A percentile compares a stretch with the other conserved stretches of the same genome.
Evolutionary conservation across 2,113 vertebrate genomes (phyloP).

Genomic region (Syngnathus scovelli): DNA sequence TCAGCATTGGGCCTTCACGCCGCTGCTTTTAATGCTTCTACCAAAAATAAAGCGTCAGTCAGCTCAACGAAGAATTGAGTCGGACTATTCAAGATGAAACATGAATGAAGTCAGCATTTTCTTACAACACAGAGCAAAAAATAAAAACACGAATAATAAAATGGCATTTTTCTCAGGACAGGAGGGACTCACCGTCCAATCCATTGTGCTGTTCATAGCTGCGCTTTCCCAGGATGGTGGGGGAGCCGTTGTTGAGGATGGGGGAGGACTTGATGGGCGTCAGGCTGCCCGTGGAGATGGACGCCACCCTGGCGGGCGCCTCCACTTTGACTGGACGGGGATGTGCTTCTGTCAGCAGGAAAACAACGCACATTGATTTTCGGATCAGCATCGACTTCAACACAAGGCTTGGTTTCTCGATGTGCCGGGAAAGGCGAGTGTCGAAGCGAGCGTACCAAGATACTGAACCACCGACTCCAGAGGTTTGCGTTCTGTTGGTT

Average conservation of each 20-base stretch:
- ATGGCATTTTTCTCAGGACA: no score
- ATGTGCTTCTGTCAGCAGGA: constrained; percentile 78
- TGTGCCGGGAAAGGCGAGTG: no score
- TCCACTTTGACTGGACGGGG: constrained; percentile 83
- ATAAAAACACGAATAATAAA: no score
- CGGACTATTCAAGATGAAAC: no score
- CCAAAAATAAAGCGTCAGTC: no score
- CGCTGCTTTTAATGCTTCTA: background rate
- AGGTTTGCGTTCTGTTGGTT: constrained; percentile 85
- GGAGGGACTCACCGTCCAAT: constrained; percentile 81
- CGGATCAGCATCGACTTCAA: no score
- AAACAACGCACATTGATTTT: background rate
- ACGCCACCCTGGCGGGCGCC: constrained; percentile 69
- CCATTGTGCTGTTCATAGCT: constrained; percentile 96
- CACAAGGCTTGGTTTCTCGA: no score
- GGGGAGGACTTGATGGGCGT: constrained; percentile 85
- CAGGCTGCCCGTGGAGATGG: constrained; percentile 80
- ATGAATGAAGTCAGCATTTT: no score
- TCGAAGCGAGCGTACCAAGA: constrained; percentile 71
- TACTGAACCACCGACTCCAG: constrained; percentile 91
- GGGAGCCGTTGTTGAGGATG: constrained; percentile 94
- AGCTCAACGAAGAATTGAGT: no score
- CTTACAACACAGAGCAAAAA: no score
- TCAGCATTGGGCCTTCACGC: constrained; percentile 9
- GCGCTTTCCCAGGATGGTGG: constrained; percentile 94